Evolutionary conservation across 2,888 invertebrate genomes (phyloP), one percentile per base, ranked within the genome.

Genomic region (Philereme transversata): DNA sequence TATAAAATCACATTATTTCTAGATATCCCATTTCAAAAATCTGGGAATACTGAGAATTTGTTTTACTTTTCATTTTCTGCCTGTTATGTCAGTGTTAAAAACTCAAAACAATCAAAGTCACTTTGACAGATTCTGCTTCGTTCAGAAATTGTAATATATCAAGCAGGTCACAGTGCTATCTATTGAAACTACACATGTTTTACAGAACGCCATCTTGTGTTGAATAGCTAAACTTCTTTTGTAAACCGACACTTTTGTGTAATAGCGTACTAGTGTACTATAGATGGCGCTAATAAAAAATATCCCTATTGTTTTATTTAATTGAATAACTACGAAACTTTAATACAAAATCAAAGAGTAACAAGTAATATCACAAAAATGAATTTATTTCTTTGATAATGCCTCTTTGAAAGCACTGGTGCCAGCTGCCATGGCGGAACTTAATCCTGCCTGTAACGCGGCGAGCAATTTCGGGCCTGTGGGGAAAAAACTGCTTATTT

Each of bases 371-470:
- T 22, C 3, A 22, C 22, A 22, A 22, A 22, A 22, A 22, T 22
- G 22, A 22, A 22, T 22, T 22, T 22, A 22, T 22, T 22, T 22
- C 22, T 22, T 22, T 22, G 22, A 22, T 22, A 22, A 22, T 34
- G 73, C 77, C 0, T 82, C 74, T 58, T 77, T 81, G 22, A 85
- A 80, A 1, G 83, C 78, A 10, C 69, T 75, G 0, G 71, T 78
- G 3, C 78, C 81, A 0, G 82, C 80, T 1, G 70, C 52, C 0
- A 78, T 10, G 0, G 84, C 83, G n/a, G 72, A 69, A 34, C 70
- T 74, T 0, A 71, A 76, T 3, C 77, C 79, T 0, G 80, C 79
- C 3, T 71, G 53, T 0, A 78, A n/a, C 0, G 84, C 82, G 7
- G 73, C 69, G 4, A 80, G 33, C 0, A 83, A 10, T 57, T 73